Conservation (phyloP, 2,888 invertebrate genomes). For the Drosophila meridiana region DNA sequence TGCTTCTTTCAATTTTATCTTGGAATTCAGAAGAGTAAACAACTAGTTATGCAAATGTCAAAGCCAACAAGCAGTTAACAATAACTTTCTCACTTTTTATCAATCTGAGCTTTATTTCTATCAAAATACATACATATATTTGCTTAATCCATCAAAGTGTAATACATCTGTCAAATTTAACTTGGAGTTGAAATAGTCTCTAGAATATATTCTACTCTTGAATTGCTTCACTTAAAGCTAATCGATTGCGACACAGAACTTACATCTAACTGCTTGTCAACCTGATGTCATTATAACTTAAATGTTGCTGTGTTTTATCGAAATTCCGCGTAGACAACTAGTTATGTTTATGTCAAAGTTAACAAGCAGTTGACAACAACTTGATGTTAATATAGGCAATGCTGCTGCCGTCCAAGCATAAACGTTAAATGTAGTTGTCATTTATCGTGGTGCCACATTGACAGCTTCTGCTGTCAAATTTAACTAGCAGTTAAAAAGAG, state of each 20-base stretch:
- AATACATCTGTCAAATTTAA: not conserved
- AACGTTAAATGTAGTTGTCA: not conserved
- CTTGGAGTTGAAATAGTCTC: not conserved
- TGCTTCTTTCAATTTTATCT: too few species aligned
- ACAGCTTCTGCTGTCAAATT: not conserved
- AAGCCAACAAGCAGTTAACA: not conserved
- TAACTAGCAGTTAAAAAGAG: not conserved
- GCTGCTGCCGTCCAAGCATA: not conserved
- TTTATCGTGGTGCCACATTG: not conserved
- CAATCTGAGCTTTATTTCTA: not conserved
- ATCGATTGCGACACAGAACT: not conserved
- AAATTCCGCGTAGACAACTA: not conserved
- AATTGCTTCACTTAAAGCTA: not conserved
- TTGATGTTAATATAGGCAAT: not conserved
- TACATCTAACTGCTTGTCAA: constrained; percentile 1
- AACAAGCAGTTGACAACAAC: constrained; percentile 4
- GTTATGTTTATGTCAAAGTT: constrained; percentile 5
- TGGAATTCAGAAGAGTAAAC: too few species aligned
- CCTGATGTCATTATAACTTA: not conserved
- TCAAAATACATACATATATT: not conserved
- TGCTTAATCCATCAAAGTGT: not conserved
- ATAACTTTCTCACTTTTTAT: not conserved
- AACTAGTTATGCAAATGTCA: not conserved
- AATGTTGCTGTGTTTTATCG: not conserved
- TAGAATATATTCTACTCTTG: not conserved